Conservation (phyloP, 2,888 invertebrate species). For the Scaptomyza polygonia region DNA sequence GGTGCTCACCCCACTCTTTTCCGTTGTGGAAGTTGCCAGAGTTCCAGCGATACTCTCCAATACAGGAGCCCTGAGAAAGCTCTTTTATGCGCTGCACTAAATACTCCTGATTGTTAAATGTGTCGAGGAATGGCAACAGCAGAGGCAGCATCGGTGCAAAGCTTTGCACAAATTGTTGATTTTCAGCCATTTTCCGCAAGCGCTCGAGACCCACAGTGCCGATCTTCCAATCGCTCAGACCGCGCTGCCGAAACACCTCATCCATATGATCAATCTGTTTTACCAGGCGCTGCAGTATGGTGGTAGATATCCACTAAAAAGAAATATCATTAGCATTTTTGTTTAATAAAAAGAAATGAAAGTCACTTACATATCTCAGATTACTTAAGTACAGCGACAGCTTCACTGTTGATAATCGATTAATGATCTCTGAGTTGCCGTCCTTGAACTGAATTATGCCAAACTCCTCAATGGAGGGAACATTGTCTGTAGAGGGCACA, state of each 20-base stretch:
- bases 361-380: conserved; percentile 87
- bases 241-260: conserved; percentile 88
- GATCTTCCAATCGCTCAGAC: conserved; percentile 88
- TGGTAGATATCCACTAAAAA: conserved; percentile 92
- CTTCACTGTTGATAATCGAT: conserved; percentile 85
- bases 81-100: conserved; percentile 91
- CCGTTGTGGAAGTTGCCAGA: conserved; percentile 90
- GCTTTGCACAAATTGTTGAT: conserved; percentile 83
- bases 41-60: conserved; percentile 95
- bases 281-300: conserved; percentile 90
- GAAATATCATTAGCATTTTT: not conserved
- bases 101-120: conserved; percentile 94
- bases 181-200: conserved; percentile 89
- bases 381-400: conserved; percentile 92
- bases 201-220: conserved; percentile 90
- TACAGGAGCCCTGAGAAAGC: conserved; percentile 92
- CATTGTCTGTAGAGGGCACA: conserved; percentile 77
- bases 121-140: conserved; percentile 92
- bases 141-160: conserved; percentile 84
- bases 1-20: conserved; percentile 91
- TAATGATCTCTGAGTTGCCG: conserved; percentile 83
- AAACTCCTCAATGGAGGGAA: conserved; percentile 81
- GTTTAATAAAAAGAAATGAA: not conserved
- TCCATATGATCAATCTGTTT: conserved; percentile 90
- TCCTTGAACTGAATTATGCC: conserved; percentile 79